phyloP scores from a whole-genome alignment of 2,797 vertebrate species.

The Darevskia mixta region DNA sequence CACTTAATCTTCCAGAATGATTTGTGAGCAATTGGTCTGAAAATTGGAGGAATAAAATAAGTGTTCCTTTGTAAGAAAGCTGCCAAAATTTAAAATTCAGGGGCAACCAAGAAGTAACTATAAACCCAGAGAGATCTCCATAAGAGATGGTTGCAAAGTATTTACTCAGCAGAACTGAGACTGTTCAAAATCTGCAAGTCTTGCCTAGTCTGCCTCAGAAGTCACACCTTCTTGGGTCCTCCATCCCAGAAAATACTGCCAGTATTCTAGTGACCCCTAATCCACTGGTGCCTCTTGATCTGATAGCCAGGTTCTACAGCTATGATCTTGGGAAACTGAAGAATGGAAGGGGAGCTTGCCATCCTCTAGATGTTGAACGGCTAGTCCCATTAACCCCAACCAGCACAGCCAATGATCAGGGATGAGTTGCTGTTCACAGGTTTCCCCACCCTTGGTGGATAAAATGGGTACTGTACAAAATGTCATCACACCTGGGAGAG shows the following conservation, averaged over 20 bases:
- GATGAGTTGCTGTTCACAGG: neutral
- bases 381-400: neutral
- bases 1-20: no score
- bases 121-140: neutral
- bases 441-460: neutral
- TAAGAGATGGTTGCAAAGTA: neutral
- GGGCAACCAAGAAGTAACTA: neutral
- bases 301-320: no score
- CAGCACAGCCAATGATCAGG: neutral
- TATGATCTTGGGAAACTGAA: no score
- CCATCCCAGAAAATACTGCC: neutral
- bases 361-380: neutral
- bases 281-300: no score
- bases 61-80: neutral
- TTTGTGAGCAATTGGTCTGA: no score
- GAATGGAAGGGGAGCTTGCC: no score
- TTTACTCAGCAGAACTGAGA: neutral
- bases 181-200: neutral
- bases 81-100: neutral
- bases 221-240: neutral
- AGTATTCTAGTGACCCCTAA: no score
- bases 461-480: neutral
- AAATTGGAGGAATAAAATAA: no score
- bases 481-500: neutral
- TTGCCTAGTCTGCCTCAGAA: no score